Evolutionary conservation across 2,797 vertebrate genomes (phyloP).

Genomic region (Cynopterus sphinx): DNA sequence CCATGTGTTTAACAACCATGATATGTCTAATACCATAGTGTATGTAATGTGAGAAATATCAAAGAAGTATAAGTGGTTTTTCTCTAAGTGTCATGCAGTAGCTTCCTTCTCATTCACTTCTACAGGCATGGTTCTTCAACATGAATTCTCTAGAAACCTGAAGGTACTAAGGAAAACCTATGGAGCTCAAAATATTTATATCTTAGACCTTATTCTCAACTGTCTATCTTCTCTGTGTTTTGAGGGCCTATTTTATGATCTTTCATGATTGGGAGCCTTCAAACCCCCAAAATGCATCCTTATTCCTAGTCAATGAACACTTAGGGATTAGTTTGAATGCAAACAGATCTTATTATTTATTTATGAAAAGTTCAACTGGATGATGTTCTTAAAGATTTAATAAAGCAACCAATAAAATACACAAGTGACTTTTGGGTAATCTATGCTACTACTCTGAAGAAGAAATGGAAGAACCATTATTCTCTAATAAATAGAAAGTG

Average conservation of each 20-base stretch:
- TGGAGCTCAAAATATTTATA: neutral
- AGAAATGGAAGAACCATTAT: neutral
- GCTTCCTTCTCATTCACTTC: neutral
- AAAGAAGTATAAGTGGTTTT: neutral
- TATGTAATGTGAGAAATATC: neutral
- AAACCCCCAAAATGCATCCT: neutral
- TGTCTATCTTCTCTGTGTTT: neutral
- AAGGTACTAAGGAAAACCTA: neutral
- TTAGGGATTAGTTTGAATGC: neutral
- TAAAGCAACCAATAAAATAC: neutral
- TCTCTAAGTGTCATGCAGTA: neutral
- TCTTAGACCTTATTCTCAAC: neutral
- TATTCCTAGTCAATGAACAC: neutral
- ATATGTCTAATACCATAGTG: neutral
- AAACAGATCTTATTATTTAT: conserved; percentile 36
- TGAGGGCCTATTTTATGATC: neutral
- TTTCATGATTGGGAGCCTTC: neutral
- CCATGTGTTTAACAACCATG: neutral
- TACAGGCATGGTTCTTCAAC: neutral
- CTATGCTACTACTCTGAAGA: neutral
- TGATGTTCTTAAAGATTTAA: neutral
- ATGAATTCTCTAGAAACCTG: neutral
- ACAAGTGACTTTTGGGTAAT: neutral
- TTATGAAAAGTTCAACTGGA: neutral
- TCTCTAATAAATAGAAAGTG: neutral